Evolutionary conservation across 2,113 vertebrate species (phyloP).

Genomic region (Megaceryle torquata): DNA sequence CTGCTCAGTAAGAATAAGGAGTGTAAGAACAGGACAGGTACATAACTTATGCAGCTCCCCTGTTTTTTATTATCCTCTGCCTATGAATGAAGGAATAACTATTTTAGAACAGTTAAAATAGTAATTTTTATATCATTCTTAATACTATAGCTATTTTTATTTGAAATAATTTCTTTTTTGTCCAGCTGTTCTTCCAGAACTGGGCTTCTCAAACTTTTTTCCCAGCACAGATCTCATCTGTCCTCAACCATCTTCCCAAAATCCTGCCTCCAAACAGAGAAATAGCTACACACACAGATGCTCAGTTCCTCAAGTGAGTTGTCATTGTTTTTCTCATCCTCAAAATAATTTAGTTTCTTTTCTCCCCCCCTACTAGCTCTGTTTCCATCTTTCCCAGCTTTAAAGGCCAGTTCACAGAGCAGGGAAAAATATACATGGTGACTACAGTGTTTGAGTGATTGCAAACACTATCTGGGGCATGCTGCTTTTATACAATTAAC

Average conservation of each 20-base stretch:
- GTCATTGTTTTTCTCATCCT: background rate
- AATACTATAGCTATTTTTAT: background rate
- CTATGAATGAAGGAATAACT: background rate
- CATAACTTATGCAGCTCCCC: background rate
- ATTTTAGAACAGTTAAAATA: background rate
- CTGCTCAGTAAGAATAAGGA: background rate
- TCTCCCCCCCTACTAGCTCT: background rate
- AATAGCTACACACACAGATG: background rate
- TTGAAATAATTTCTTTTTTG: background rate
- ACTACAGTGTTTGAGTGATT: background rate
- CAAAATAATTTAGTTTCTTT: background rate
- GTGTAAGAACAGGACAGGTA: background rate
- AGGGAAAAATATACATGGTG: background rate
- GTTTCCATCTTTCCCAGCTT: background rate
- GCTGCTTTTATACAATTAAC: background rate
- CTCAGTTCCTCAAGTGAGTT: background rate
- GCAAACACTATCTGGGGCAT: background rate
- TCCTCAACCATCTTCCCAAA: background rate
- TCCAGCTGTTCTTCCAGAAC: background rate
- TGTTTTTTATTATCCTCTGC: background rate
- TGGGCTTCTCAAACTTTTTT: background rate
- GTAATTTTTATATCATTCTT: background rate
- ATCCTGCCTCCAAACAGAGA: background rate
- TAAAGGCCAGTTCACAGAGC: background rate
- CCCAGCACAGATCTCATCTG: background rate